Base-by-base conservation (phyloP, 2,888 invertebrate genomes). In the Drosophila sordidula region DNA sequence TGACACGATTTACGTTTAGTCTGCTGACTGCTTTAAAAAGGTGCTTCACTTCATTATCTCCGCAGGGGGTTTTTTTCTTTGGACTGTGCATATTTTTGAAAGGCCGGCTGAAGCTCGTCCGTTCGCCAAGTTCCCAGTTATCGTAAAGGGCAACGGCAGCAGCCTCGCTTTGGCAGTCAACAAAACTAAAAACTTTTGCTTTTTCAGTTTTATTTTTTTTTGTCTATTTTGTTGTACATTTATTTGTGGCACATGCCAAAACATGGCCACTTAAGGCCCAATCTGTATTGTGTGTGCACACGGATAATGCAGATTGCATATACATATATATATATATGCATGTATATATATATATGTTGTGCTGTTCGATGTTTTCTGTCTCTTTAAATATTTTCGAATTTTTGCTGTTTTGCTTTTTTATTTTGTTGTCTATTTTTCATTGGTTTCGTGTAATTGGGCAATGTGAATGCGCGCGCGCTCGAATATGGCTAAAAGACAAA, bases 181-280 rank as follows among this genome's bases (percentile, higher is more conserved):
- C 36, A 51, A 50, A 58, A 41, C 51, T 8, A 25, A 47, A 46
- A 51, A 65, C 56, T 59, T 67, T 67, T 67, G 54, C 59, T 56
- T 68, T 62, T 68, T 54, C 46, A 36, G 29, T 65, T 61, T 14
- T 42, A 36, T 58, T 61, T 42, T 41, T 54, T 52, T 32, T 44
- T 29, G 38, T 44, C 26, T 42, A 32, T 38, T 57, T 46, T 14
- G 29, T 49, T 62, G 38, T 44, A 50, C 36, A 50, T 52, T 55
- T 63, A 18, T 72, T 61, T 73, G 51, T 51, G 75, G 76, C 73
- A 63, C 65, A 77, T 73, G 76, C 75, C 75, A 75, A 75, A 74
- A 64, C 59, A 75, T 71, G 68, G 77, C 77, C 75, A 82, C 80
- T 80, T 80, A 77, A 74, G 70, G 69, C 51, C 58, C 74, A 66